These are phyloP conservation scores for Drosophila pandora DNA, from an alignment of 1,140 invertebrate genomes.

Conservation along the genomic window DNA sequence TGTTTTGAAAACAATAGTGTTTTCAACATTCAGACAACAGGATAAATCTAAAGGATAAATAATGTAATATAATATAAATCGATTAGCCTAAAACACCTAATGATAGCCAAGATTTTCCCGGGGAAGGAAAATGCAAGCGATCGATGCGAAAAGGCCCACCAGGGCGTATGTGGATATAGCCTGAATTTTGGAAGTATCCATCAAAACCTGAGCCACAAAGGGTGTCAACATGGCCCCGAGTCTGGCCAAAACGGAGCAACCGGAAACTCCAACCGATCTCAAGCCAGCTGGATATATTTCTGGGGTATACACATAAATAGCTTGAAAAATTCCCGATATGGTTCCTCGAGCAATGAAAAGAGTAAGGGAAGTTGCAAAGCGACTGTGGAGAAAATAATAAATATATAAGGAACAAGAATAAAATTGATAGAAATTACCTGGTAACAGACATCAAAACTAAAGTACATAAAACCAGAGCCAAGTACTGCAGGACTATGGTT, in stretches of 20 bases:
- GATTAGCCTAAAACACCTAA: slow-evolving; percentile 6
- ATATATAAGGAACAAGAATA: not conserved
- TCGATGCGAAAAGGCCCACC: slow-evolving; percentile 87
- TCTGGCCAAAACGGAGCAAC: slow-evolving; percentile 91
- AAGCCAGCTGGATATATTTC: slow-evolving; percentile 88
- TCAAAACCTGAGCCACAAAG: slow-evolving; percentile 91
- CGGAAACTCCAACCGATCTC: slow-evolving; percentile 90
- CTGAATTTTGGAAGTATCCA: slow-evolving; percentile 85
- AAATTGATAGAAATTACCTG: slow-evolving; percentile 85
- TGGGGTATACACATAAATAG: slow-evolving; percentile 97
- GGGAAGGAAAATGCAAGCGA: slow-evolving; percentile 87
- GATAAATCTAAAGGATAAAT: not conserved
- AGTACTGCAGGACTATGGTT: slow-evolving; percentile 97
- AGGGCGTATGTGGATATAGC: slow-evolving; percentile 87
- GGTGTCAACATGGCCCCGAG: slow-evolving; percentile 93
- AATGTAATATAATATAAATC: not conserved
- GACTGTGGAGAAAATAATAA: slow-evolving; percentile 85
- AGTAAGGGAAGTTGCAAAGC: slow-evolving; percentile 91
- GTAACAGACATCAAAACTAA: slow-evolving; percentile 91
- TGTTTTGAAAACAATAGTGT: not conserved
- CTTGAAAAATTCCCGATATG: slow-evolving; percentile 97
- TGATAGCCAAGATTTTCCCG: slow-evolving; percentile 84
- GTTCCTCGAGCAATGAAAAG: slow-evolving; percentile 95
- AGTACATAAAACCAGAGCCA: slow-evolving; percentile 93
- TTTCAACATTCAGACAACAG: not conserved